Conservation (phyloP, 2,113 vertebrate species). For the Epinephelus lanceolatus region DNA sequence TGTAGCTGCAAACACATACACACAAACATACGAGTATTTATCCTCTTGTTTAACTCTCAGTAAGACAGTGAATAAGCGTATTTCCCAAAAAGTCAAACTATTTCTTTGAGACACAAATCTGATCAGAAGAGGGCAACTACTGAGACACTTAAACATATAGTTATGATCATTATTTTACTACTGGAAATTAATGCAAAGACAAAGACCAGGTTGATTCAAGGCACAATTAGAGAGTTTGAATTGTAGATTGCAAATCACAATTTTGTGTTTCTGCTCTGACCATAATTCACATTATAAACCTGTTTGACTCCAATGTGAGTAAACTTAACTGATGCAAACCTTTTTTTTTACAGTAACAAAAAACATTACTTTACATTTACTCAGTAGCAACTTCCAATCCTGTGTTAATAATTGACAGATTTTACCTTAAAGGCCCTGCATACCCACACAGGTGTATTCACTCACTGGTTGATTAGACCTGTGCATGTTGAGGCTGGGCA, state of each 20-base stretch:
- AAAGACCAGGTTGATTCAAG: not conserved
- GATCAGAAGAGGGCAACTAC: not conserved
- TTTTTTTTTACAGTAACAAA: not conserved
- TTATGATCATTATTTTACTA: not conserved
- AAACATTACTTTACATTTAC: not conserved
- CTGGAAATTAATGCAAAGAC: not conserved
- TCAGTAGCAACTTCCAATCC: not conserved
- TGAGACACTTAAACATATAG: not conserved
- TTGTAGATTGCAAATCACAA: too few relatives aligned
- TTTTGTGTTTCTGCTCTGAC: not conserved
- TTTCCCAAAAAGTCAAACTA: too few relatives aligned
- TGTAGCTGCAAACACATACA: too few relatives aligned
- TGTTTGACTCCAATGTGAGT: not conserved
- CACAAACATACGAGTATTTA: too few relatives aligned
- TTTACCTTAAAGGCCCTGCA: not conserved
- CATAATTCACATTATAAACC: not conserved
- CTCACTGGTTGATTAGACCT: not conserved
- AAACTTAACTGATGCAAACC: slow-evolving; percentile 10
- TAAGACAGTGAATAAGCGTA: too few relatives aligned
- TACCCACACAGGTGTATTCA: not conserved
- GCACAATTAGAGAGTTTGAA: not conserved
- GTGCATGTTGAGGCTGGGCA: not conserved
- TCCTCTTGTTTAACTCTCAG: too few relatives aligned
- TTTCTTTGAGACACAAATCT: not conserved
- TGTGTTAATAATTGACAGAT: slow-evolving; percentile 5